These are phyloP conservation scores for Charadrius vociferus DNA, from an alignment of 2,113 vertebrate species.

Conservation along the genomic window DNA sequence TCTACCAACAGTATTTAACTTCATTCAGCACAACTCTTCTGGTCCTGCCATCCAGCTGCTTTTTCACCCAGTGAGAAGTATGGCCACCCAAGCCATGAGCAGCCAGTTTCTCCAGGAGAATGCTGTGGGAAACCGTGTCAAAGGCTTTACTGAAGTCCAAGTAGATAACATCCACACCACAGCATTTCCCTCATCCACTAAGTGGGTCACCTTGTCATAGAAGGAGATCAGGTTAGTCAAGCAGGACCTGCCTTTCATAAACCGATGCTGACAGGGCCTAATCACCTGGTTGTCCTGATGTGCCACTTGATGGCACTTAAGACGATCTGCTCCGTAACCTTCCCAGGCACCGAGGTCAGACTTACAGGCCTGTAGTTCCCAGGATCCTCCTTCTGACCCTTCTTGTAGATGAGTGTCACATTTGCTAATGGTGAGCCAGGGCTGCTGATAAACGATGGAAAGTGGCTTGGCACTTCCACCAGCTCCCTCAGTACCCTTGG, in stretches of 20 bases:
- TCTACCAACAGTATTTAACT: background rate
- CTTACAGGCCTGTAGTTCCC: background rate
- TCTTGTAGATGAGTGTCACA: background rate
- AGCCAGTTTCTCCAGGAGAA: background rate
- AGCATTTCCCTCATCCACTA: background rate
- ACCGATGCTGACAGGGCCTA: background rate
- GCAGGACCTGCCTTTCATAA: background rate
- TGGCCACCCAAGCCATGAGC: rapidly evolving
- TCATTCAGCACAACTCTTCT: too few relatives aligned
- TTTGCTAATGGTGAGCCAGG: background rate
- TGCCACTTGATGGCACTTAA: too few relatives aligned
- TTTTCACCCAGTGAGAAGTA: background rate
- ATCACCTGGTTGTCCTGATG: background rate
- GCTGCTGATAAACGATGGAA: background rate
- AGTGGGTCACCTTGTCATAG: background rate
- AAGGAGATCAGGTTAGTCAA: background rate
- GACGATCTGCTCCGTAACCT: background rate
- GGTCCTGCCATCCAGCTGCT: background rate
- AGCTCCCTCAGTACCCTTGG: background rate
- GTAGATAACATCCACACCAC: background rate
- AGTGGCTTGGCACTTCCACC: background rate
- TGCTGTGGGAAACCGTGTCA: background rate
- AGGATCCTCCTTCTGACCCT: background rate
- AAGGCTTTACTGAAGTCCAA: background rate
- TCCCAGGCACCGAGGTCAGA: background rate